Evolutionary conservation across 2,113 vertebrate genomes (phyloP).

Genomic region (Dromiciops gliroides): DNA sequence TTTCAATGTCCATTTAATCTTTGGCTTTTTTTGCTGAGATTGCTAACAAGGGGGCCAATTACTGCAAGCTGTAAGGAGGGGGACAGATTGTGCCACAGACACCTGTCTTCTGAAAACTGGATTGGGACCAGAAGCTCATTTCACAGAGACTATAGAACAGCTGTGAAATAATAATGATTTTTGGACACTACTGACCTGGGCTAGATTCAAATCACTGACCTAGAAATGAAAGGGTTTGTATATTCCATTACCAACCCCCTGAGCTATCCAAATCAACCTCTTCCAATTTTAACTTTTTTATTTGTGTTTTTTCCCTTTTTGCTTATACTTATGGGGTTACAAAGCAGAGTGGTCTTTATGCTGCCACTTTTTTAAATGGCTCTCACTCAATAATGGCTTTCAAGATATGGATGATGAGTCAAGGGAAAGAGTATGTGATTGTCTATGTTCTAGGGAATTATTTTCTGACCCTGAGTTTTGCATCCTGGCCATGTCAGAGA

Average conservation of each 20-base stretch:
- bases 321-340: background rate
- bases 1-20: slow-evolving; percentile 38
- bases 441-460: background rate
- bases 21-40: slow-evolving; percentile 45
- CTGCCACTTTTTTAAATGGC: background rate
- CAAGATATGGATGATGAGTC: background rate
- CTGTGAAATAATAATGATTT: slow-evolving; percentile 70
- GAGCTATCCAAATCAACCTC: background rate
- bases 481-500: background rate
- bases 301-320: slow-evolving; percentile 33
- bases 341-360: background rate
- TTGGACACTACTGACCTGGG: slow-evolving; percentile 59
- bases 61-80: background rate
- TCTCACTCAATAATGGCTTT: slow-evolving; percentile 25
- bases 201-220: slow-evolving; percentile 60
- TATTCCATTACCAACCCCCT: slow-evolving; percentile 1
- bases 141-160: slow-evolving; percentile 48
- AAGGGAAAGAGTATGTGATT: background rate
- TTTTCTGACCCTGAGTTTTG: background rate
- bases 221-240: slow-evolving; percentile 32
- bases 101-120: slow-evolving; percentile 25
- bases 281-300: background rate
- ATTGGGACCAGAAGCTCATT: slow-evolving; percentile 41
- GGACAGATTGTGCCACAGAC: background rate
- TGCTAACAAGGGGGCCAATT: slow-evolving; percentile 56